Conservation (phyloP, 2,797 vertebrate species). For the Heterohyrax brucei region DNA sequence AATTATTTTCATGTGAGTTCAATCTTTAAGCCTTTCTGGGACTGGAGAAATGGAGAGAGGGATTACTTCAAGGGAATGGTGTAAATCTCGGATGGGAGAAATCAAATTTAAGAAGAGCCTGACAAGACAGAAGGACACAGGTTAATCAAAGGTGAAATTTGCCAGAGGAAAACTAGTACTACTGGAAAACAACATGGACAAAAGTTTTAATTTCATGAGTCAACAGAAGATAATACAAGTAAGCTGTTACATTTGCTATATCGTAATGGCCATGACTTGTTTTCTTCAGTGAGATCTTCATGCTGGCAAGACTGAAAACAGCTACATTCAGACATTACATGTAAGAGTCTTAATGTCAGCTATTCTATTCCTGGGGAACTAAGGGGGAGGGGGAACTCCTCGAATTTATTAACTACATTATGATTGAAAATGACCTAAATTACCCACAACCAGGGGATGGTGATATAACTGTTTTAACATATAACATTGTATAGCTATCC, state of each 20-base stretch:
- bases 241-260: neutral
- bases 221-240: neutral
- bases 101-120: neutral
- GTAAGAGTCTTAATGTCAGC: neutral
- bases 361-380: neutral
- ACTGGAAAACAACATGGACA: neutral
- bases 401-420: neutral
- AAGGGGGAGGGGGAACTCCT: neutral
- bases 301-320: neutral
- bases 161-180: neutral
- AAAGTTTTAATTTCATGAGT: neutral
- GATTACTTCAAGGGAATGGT: too few relatives aligned
- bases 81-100: neutral
- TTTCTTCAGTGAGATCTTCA: neutral
- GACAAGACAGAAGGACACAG: neutral
- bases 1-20: accelerated
- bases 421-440: neutral
- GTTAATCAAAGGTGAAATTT: neutral
- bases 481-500: neutral
- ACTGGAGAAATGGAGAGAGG: too few relatives aligned
- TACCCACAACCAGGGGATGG: neutral
- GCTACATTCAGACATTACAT: neutral
- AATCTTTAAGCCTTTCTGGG: neutral
- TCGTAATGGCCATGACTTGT: neutral
- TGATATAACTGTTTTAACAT: neutral